Conservation (phyloP, 2,888 invertebrate genomes). For the Nineta flava region DNA sequence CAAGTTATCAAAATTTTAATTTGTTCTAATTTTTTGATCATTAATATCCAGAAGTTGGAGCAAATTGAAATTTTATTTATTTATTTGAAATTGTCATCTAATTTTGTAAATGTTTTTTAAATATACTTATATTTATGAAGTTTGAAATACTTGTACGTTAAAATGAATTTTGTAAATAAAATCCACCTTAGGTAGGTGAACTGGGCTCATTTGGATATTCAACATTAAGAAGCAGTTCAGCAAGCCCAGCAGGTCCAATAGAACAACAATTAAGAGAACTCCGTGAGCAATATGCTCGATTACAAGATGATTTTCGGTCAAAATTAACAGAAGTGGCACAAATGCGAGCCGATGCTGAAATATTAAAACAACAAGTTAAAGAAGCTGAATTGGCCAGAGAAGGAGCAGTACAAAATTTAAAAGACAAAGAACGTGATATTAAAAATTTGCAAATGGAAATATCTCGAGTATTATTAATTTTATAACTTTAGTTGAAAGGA, state of each 20-base stretch:
- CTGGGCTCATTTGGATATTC: too few relatives aligned
- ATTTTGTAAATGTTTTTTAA: too few relatives aligned
- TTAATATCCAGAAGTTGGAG: too few relatives aligned
- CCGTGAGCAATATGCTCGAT: slow-evolving; percentile 40
- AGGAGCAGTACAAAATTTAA: slow-evolving; percentile 39
- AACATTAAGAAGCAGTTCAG: too few relatives aligned
- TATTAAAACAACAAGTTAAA: slow-evolving; percentile 27
- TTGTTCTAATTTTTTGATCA: too few relatives aligned
- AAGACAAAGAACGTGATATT: slow-evolving; percentile 37
- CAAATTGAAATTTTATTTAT: too few relatives aligned
- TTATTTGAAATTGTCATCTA: too few relatives aligned
- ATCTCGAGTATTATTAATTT: slow-evolving; percentile 15
- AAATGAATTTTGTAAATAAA: too few relatives aligned
- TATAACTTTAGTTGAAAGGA: neutral
- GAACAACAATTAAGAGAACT: slow-evolving; percentile 42
- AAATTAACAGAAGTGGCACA: slow-evolving; percentile 49
- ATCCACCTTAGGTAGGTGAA: too few relatives aligned
- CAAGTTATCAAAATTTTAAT: too few relatives aligned
- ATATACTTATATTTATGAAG: too few relatives aligned
- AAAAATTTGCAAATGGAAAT: slow-evolving; percentile 24
- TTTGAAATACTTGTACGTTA: neutral
- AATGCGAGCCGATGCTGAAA: slow-evolving; percentile 33
- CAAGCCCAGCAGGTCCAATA: slow-evolving; percentile 13
- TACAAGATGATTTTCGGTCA: slow-evolving; percentile 49
- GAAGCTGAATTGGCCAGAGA: slow-evolving; percentile 31